phyloP scores from a whole-genome alignment of 1,140 invertebrate species.

The Atta cephalotes region DNA sequence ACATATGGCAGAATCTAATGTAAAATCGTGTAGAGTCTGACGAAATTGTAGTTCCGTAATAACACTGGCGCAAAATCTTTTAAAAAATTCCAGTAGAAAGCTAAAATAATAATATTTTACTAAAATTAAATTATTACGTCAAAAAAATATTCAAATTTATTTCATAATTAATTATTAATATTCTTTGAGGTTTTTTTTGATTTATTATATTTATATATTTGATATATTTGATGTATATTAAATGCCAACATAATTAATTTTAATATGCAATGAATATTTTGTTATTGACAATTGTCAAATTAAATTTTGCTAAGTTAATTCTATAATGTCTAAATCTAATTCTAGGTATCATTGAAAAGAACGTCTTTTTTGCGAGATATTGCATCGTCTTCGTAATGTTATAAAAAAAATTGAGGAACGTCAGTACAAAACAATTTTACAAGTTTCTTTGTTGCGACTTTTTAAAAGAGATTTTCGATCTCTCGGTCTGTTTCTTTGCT shows the following conservation, averaged over 20 bases:
- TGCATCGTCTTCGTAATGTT: background rate
- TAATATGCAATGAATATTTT: background rate
- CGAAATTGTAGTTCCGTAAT: conserved; percentile 22
- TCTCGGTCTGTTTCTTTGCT: conserved; percentile 32
- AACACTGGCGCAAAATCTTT: background rate
- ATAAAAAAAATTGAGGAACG: background rate
- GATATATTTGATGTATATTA: background rate
- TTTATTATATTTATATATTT: too few species aligned
- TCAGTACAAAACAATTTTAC: background rate
- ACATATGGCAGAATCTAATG: conserved; percentile 20
- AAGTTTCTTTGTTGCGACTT: conserved; percentile 12
- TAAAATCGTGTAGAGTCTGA: conserved; percentile 20
- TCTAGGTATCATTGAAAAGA: background rate
- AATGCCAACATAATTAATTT: background rate
- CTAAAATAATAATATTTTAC: background rate
- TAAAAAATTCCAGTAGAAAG: background rate
- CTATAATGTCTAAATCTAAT: background rate
- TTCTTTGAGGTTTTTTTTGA: background rate
- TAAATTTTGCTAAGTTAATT: background rate
- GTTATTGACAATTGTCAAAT: background rate
- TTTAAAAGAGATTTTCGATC: conserved; percentile 47
- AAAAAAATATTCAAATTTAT: background rate
- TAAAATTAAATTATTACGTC: background rate
- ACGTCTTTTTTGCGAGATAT: background rate
- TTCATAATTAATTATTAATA: background rate